Base-by-base conservation (phyloP, 2,888 invertebrate genomes). In the Escarpia spicata region DNA sequence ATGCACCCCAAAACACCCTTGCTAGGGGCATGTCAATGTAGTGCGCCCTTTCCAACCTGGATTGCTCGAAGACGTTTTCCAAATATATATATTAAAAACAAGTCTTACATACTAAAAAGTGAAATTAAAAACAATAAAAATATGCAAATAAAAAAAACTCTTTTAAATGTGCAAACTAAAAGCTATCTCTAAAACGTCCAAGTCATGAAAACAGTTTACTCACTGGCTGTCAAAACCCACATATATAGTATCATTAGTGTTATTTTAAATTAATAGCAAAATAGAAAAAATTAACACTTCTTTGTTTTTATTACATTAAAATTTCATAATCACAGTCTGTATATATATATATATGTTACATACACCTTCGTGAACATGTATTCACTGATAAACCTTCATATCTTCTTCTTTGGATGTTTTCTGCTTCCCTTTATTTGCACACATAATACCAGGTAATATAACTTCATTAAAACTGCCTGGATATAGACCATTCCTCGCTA, bases 261-360 rank as follows among this genome's bases (percentile, higher is more conserved):
- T 75, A 75, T 75, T 26, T 75, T 0, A 26, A n/a, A 75, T 75
- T 75, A 19, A 75, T 75, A 75, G 75, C 75, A 75, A 75, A 75
- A 75, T 26, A 75, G 4, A 15, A 75, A 75, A 15, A 75, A 2
- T 26, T 15, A 75, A 75, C 15, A 75, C 75, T 75, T 26, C 75
- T 75, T n/a, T 52, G 6, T n/a, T n/a, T 75, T 75, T 75, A 75
- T 75, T 75, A 75, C 75, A 75, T 75, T 75, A 75, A 75, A 75
- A 6, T 75, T 26, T 75, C 75, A 75, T 75, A 75, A 75, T 75
- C 75, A 75, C 75, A 26, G 75, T 75, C 75, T 26, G 26, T 75
- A 75, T 37, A 37, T 1, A 52, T 9, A 52, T 52, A 15, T 52
- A 9, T n/a, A n/a, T n/a, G n/a, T n/a, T n/a, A 52, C 52, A n/a